Conservation (phyloP, 2,888 invertebrate species). For the Pheosia tremula region DNA sequence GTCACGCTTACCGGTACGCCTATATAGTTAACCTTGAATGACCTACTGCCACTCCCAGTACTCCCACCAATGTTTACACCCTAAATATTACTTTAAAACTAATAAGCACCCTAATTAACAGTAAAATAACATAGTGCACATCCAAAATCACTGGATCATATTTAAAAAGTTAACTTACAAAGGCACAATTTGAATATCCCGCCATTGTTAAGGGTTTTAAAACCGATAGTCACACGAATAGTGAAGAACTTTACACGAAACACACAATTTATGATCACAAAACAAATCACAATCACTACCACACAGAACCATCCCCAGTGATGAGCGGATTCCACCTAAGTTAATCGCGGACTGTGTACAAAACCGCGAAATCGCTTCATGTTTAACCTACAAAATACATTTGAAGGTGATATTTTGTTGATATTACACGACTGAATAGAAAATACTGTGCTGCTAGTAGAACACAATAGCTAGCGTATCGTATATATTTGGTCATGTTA, state of each 20-base stretch:
- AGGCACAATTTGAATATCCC: conserved; percentile 56
- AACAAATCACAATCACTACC: conserved; percentile 40
- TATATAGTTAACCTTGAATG: conserved; percentile 79
- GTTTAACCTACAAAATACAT: conserved; percentile 84
- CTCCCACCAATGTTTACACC: conserved; percentile 24
- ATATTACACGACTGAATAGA: conserved; percentile 64
- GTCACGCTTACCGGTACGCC: conserved; percentile 73
- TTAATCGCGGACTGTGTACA: conserved; percentile 68
- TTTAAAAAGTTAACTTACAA: conserved; percentile 48
- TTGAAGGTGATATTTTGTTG: conserved; percentile 85
- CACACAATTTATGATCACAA: conserved; percentile 40
- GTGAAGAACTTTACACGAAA: conserved; percentile 31
- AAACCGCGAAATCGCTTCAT: conserved; percentile 77
- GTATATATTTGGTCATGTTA: conserved; percentile 65
- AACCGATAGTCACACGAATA: conserved; percentile 30
- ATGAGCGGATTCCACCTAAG: conserved; percentile 50
- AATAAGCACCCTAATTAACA: conserved; percentile 12
- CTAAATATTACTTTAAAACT: conserved; percentile 13
- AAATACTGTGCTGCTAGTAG: conserved; percentile 39
- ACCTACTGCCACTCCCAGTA: conserved; percentile 60
- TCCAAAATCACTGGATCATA: not conserved
- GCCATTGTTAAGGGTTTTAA: conserved; percentile 52
- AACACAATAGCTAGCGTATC: conserved; percentile 34
- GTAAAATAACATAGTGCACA: conserved; percentile 6
- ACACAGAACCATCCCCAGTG: conserved; percentile 46